A percentile compares a stretch with the other conserved stretches of the same genome.
Conservation (phyloP, 2,797 vertebrate genomes). For the Catamblyrhynchus diadema region DNA sequence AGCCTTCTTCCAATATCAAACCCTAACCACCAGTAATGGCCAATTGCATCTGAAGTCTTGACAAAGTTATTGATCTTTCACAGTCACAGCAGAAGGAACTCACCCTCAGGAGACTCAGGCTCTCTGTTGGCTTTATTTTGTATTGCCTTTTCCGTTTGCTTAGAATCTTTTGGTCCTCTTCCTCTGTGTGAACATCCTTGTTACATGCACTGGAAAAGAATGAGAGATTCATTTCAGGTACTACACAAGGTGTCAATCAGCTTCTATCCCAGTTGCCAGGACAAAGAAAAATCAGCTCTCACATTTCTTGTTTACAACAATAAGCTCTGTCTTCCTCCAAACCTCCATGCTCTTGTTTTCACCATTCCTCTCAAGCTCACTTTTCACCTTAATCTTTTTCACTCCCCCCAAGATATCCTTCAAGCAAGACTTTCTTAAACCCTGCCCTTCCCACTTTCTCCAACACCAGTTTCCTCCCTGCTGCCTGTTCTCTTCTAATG, state of each 20-base stretch:
- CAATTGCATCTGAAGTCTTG: neutral
- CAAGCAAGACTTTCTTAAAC: neutral
- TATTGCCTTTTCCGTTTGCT: neutral
- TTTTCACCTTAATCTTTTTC: neutral
- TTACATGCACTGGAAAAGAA: neutral
- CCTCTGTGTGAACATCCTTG: neutral
- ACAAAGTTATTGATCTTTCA: neutral
- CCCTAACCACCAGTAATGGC: neutral
- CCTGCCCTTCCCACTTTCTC: neutral
- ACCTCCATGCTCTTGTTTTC: neutral
- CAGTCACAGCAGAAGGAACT: neutral
- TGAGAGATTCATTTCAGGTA: neutral
- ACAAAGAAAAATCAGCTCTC: neutral
- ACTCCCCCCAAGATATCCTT: neutral
- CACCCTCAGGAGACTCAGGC: neutral
- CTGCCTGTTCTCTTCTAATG: neutral
- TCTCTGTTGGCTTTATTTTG: constrained; percentile 3
- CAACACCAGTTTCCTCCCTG: neutral
- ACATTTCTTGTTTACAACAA: neutral
- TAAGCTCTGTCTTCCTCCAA: neutral
- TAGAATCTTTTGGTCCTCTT: neutral
- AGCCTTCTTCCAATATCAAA: neutral
- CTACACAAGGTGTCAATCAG: neutral
- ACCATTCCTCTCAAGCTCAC: neutral
- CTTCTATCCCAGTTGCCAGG: neutral